Conservation (phyloP, 1,140 invertebrate species). For the Asbolus verrucosus region DNA sequence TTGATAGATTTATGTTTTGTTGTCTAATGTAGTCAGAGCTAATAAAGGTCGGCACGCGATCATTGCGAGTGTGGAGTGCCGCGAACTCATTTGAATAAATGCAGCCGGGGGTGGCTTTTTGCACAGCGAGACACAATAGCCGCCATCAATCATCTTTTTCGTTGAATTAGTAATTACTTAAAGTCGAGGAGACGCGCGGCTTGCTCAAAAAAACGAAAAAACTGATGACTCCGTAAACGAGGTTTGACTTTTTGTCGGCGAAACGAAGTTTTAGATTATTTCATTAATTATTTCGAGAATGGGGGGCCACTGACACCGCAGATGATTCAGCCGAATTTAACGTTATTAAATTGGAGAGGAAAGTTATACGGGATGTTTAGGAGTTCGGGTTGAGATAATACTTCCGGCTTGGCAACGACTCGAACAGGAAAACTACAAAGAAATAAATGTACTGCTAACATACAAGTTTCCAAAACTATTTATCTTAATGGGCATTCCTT, state of each 20-base stretch:
- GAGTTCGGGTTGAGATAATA: slow-evolving; percentile 1
- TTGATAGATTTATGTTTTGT: neutral
- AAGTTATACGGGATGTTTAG: neutral
- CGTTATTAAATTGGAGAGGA: slow-evolving; percentile 14
- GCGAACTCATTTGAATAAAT: slow-evolving; percentile 13
- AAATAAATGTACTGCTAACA: slow-evolving; percentile 14
- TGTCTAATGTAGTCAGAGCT: slow-evolving; percentile 6
- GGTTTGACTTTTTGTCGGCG: slow-evolving; percentile 28
- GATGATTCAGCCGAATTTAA: neutral
- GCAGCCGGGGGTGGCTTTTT: neutral
- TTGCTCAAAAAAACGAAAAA: slow-evolving; percentile 37
- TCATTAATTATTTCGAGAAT: slow-evolving; percentile 21
- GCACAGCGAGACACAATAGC: neutral
- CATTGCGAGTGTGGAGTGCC: no score
- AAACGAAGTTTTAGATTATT: slow-evolving; percentile 35
- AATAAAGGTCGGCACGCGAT: slow-evolving; percentile 5
- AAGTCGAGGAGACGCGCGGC: slow-evolving; percentile 4
- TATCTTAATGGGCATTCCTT: slow-evolving; percentile 2
- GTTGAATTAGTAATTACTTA: slow-evolving; percentile 47
- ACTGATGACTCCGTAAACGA: slow-evolving; percentile 34
- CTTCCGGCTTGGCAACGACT: slow-evolving; percentile 2
- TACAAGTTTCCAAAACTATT: slow-evolving; percentile 11
- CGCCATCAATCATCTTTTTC: slow-evolving; percentile 47
- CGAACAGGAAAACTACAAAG: slow-evolving; percentile 10
- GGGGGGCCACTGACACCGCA: neutral